Base-by-base conservation (phyloP, 2,797 vertebrate genomes). In the Eurystomus glaucurus region DNA sequence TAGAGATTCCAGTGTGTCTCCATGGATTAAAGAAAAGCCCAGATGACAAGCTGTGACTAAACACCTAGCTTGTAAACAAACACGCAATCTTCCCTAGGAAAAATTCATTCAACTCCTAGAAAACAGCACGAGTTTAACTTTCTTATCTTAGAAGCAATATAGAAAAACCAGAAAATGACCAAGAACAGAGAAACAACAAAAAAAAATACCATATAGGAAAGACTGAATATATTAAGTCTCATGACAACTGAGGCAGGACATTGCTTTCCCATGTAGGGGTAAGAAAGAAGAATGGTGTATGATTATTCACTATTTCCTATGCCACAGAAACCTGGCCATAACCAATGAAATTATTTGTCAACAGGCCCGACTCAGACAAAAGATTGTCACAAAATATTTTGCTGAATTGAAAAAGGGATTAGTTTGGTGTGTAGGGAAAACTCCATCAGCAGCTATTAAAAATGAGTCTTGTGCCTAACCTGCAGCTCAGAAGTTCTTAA, bases 361-460 rank as follows among this genome's bases (percentile, higher is more conserved):
- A 83, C 35, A 80, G 60, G 57, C 52, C 95, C 75, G 74, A 60
- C 78, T 93, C 69, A 68, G 60, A 93, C 57, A 90, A 94, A 96
- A 88, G 60, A 74, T 83, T 61, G 65, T 69, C 85, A 84, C 61
- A 92, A 93, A 86, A 90, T 78, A 17, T 52, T 84, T 92, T 88
- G n/a, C 68, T 88, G 65, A 90, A 92, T 86, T 90, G 92, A 61
- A 93, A 94, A 96, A 86, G 26, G 72, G 77, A 93, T 97, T 96
- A 92, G 74, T 65, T 65, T 81, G 65, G 72, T 90, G 65, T 88
- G 78, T 61, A 54, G 58, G 93, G 57, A 84, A 96, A 96, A 88
- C 76, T 88, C 93, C 29, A 75, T 88, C 95, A 72, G 52, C n/a
- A 46, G 25, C 76, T 92, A 84, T 92, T 97, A 95, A 94, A 96